Conservation (phyloP, 1,140 invertebrate genomes). For the Pseudobourletiella spinata region DNA sequence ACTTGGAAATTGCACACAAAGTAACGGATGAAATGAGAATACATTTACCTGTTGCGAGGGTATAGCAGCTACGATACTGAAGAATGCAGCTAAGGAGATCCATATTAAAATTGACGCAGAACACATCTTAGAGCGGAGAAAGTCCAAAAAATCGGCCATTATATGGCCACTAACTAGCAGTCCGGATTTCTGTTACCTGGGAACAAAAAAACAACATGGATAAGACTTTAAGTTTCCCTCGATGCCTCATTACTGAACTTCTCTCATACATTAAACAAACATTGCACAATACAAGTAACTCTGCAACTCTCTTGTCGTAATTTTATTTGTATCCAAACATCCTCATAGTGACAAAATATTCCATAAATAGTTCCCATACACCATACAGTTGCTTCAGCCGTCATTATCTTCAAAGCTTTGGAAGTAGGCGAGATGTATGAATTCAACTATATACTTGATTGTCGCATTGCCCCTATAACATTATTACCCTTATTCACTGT, state of each 20-base stretch:
- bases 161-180: constrained; percentile 29
- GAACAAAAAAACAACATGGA: neutral
- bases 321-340: neutral
- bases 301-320: neutral
- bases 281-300: neutral
- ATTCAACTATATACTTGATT: too few species aligned
- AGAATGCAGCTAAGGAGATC: constrained; percentile 32
- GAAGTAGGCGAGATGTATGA: too few species aligned
- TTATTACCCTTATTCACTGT: too few species aligned
- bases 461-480: too few species aligned
- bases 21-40: neutral
- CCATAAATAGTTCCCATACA: neutral
- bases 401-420: too few species aligned
- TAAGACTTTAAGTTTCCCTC: neutral
- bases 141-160: constrained; percentile 33
- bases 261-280: neutral
- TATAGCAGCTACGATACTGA: constrained; percentile 23
- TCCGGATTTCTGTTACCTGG: constrained; percentile 24
- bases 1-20: too few species aligned
- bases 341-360: neutral
- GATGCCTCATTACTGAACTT: neutral
- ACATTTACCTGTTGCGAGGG: constrained; percentile 32
- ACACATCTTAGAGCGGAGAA: constrained; percentile 14
- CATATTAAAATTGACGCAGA: constrained; percentile 29
- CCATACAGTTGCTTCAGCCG: too few species aligned